phyloP scores from a whole-genome alignment of 2,113 vertebrate genomes.

The Micromys minutus region DNA sequence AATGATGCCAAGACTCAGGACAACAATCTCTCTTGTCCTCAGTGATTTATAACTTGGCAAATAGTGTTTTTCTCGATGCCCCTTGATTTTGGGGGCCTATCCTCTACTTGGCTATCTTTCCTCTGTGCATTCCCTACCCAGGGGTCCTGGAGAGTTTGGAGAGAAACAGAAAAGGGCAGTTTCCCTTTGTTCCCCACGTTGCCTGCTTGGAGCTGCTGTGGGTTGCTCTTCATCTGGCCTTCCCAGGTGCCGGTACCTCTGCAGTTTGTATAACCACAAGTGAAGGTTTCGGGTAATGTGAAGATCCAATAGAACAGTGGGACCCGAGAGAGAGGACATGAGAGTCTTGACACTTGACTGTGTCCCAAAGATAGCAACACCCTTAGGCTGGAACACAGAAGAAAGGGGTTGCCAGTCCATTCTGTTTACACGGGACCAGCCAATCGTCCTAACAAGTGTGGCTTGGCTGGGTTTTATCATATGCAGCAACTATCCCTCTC shows the following conservation, averaged over 20 bases:
- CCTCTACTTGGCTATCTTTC: background rate
- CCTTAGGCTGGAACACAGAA: background rate
- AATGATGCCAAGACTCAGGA: too few relatives aligned
- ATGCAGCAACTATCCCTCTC: constrained; percentile 39
- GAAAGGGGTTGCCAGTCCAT: background rate
- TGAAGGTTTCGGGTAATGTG: background rate
- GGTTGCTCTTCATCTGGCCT: background rate
- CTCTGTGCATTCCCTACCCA: background rate
- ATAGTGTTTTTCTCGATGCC: background rate
- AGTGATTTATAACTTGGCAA: background rate
- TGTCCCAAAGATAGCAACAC: constrained; percentile 38
- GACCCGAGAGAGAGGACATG: background rate
- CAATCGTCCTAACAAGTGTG: background rate
- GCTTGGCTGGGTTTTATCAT: constrained; percentile 67
- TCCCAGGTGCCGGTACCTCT: background rate
- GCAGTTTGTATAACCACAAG: background rate
- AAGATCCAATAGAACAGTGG: background rate
- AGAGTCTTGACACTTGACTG: background rate
- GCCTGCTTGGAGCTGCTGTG: background rate
- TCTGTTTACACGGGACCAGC: constrained; percentile 54
- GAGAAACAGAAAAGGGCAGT: background rate
- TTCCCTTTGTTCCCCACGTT: background rate
- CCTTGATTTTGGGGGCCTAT: background rate
- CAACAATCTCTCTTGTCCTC: background rate
- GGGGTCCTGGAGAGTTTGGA: background rate